A percentile compares a stretch with the other conserved stretches of the same genome.
phyloP scores from a whole-genome alignment of 2,797 vertebrate species.

The Xenops minutus region DNA sequence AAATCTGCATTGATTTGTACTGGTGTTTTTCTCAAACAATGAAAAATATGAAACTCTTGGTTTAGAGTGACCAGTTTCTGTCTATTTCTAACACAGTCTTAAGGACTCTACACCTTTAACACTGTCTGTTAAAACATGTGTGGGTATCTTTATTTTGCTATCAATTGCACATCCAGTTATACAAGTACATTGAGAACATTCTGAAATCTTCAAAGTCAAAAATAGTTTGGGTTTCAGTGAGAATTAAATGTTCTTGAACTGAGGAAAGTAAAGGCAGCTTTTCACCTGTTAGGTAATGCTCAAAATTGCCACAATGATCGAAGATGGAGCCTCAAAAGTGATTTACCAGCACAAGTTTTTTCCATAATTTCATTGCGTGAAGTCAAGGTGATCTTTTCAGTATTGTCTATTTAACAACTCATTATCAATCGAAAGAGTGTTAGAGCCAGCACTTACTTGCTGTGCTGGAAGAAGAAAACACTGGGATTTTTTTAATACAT shows the following conservation, averaged over 20 bases:
- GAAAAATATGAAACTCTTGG: conserved; percentile 75
- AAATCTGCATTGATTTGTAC: conserved; percentile 75
- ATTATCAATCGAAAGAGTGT: conserved; percentile 6
- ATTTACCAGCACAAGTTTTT: background rate
- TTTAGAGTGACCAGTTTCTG: conserved; percentile 77
- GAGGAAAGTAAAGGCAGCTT: conserved; percentile 11
- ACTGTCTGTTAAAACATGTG: conserved; percentile 42
- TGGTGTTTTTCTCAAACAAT: conserved; percentile 58
- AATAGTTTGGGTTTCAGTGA: background rate
- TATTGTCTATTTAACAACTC: conserved; percentile 23
- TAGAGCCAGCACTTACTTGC: background rate
- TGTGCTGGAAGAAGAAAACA: background rate
- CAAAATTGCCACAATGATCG: background rate
- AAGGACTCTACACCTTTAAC: conserved; percentile 63
- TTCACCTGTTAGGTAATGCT: conserved; percentile 33
- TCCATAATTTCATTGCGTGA: conserved; percentile 29
- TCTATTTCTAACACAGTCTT: conserved; percentile 82
- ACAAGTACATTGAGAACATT: background rate
- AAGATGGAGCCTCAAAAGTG: background rate
- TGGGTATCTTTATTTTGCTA: conserved; percentile 54
- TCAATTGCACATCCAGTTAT: conserved; percentile 52
- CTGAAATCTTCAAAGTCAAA: background rate
- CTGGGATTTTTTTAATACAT: background rate
- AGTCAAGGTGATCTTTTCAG: conserved; percentile 13
- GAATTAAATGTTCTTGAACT: background rate